Conservation (phyloP, 2,888 invertebrate species). For the Brachypterus glaber region DNA sequence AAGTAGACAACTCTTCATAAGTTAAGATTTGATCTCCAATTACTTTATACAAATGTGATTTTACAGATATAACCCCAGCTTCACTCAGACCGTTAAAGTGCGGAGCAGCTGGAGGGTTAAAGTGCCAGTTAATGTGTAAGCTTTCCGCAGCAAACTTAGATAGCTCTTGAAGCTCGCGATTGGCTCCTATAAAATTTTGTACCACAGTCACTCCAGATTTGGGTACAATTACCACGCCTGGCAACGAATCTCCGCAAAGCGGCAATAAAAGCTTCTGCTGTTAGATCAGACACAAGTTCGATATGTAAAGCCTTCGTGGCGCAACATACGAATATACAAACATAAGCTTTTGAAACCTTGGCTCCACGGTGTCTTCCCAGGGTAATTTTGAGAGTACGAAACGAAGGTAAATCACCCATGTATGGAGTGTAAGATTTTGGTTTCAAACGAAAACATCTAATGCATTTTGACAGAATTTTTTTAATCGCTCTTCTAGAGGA, state of each 20-base stretch:
- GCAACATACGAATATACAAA: constrained; percentile 14
- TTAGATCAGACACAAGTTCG: constrained; percentile 12
- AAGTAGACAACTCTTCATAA: constrained; percentile 14
- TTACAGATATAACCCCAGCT: constrained; percentile 14
- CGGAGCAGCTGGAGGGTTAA: constrained; percentile 14
- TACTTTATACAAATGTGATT: constrained; percentile 14
- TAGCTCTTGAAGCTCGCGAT: constrained; percentile 8
- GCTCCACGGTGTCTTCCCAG: constrained; percentile 7
- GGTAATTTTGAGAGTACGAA: constrained; percentile 11
- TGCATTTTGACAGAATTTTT: constrained; percentile 1
- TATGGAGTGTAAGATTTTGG: neutral
- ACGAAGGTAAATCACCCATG: constrained; percentile 13
- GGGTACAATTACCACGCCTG: constrained; percentile 10
- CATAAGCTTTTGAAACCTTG: constrained; percentile 8
- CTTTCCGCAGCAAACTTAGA: constrained; percentile 4
- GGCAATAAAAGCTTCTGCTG: constrained; percentile 11
- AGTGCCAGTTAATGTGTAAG: constrained; percentile 10
- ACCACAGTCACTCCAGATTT: constrained; percentile 13
- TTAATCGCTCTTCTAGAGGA: constrained; percentile 8
- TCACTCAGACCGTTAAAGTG: constrained; percentile 16
- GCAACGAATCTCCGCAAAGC: constrained; percentile 14
- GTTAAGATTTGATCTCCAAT: constrained; percentile 15
- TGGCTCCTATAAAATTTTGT: constrained; percentile 18
- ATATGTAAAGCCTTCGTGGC: constrained; percentile 14
- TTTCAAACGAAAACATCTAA: constrained; percentile 4